Percentiles rank a stretch among this genome's conserved stretches.
Conservation (phyloP, 2,113 vertebrate genomes). For the Ammodytes marinus region DNA sequence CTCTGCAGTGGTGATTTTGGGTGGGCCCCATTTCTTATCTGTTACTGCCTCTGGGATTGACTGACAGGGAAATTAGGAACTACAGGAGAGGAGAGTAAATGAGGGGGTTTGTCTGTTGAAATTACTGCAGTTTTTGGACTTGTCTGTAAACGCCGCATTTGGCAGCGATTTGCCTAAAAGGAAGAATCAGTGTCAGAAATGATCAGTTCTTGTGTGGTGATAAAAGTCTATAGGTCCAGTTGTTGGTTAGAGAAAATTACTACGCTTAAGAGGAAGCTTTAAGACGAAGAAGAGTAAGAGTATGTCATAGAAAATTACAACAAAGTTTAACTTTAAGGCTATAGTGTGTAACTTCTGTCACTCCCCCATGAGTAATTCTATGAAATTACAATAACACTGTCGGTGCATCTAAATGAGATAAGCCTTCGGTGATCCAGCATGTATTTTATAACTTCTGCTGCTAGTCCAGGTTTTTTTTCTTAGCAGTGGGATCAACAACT, state of each 20-base stretch:
- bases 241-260: neutral
- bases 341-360: too few relatives aligned
- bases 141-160: neutral
- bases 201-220: constrained; percentile 27
- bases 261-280: neutral
- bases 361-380: too few relatives aligned
- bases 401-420: too few relatives aligned
- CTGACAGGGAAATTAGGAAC: constrained; percentile 40
- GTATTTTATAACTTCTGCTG: too few relatives aligned
- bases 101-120: constrained; percentile 36
- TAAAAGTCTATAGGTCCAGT: neutral
- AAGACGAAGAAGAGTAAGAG: neutral
- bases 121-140: constrained; percentile 22
- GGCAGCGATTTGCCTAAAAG: constrained; percentile 9
- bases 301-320: too few relatives aligned
- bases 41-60: constrained; percentile 45
- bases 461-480: too few relatives aligned
- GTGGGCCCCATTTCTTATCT: constrained; percentile 72
- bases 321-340: too few relatives aligned
- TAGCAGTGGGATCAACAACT: too few relatives aligned
- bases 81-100: constrained; percentile 25
- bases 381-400: too few relatives aligned
- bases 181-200: constrained; percentile 14
- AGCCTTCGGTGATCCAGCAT: too few relatives aligned
- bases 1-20: constrained; percentile 63